phyloP scores from a whole-genome alignment of 2,113 vertebrate genomes.

The Antechinus stuartii region DNA sequence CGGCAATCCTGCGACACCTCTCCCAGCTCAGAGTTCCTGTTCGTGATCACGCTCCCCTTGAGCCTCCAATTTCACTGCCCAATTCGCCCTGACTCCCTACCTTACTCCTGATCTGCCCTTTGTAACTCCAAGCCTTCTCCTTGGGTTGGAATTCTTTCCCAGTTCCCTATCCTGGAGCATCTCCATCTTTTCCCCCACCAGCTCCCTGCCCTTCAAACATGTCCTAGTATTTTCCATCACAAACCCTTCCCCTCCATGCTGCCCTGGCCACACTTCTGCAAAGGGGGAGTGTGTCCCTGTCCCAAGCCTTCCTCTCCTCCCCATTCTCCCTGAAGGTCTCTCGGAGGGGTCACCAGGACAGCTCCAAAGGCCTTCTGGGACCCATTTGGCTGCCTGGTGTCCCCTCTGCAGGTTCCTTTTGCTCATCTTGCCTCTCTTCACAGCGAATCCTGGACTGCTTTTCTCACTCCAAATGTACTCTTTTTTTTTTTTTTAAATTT shows the following conservation, averaged over 20 bases:
- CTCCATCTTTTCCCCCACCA: not conserved
- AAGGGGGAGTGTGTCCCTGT: not conserved
- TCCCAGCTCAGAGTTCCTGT: not conserved
- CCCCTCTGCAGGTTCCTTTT: not conserved
- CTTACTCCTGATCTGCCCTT: not conserved
- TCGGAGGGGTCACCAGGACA: not conserved
- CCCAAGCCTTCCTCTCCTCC: not conserved
- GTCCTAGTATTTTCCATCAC: not conserved
- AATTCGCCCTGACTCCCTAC: not conserved
- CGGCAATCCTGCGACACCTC: fast-evolving
- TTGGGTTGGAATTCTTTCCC: not conserved
- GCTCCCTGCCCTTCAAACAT: conserved; percentile 13
- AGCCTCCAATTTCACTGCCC: not conserved
- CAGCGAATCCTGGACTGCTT: not conserved
- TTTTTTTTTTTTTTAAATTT: too few species aligned
- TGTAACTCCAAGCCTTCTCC: not conserved
- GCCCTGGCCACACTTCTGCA: not conserved
- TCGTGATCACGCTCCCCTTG: not conserved
- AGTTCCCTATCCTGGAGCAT: not conserved
- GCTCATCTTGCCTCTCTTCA: not conserved
- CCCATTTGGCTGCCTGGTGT: too few species aligned
- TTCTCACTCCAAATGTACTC: not conserved
- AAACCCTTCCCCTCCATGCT: not conserved
- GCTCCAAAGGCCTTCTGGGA: not conserved
- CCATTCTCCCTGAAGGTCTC: not conserved